Percentiles rank a stretch among this genome's conserved stretches.
Evolutionary conservation across 2,797 vertebrate species (phyloP).

Genomic region (Hyperoplus lanceolatus): DNA sequence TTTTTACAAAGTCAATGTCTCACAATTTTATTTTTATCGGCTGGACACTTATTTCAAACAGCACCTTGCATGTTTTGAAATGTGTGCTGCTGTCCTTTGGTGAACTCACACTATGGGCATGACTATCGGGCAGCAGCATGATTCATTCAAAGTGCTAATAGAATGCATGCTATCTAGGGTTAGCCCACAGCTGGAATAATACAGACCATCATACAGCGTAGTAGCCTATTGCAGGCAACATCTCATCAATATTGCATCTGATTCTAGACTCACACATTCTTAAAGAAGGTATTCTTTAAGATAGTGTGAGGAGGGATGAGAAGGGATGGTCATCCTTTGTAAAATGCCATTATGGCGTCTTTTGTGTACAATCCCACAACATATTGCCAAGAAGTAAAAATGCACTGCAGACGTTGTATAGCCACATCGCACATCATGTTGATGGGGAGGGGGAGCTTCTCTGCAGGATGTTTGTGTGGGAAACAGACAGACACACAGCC

Average conservation of each 20-base stretch:
- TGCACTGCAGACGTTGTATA: conserved; percentile 20
- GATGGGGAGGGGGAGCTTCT: not conserved
- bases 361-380: not conserved
- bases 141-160: conserved; percentile 24
- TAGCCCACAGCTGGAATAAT: not conserved
- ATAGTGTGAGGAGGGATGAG: not conserved
- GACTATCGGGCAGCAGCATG: conserved; percentile 21
- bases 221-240: too few relatives aligned
- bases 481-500: not conserved
- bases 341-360: conserved; percentile 7
- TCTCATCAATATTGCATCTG: conserved; percentile 1
- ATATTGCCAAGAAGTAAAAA: too few relatives aligned
- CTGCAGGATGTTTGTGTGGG: conserved; percentile 37
- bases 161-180: conserved; percentile 6
- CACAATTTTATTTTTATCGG: too few relatives aligned
- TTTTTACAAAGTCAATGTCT: too few relatives aligned
- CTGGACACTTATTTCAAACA: not conserved
- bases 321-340: not conserved
- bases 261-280: conserved; percentile 9
- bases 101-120: conserved; percentile 22
- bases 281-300: not conserved
- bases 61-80: not conserved
- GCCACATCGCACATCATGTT: not conserved
- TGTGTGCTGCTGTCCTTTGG: conserved; percentile 6
- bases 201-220: not conserved